Conservation (phyloP, 2,113 vertebrate genomes). For the Ploceus nigricollis region DNA sequence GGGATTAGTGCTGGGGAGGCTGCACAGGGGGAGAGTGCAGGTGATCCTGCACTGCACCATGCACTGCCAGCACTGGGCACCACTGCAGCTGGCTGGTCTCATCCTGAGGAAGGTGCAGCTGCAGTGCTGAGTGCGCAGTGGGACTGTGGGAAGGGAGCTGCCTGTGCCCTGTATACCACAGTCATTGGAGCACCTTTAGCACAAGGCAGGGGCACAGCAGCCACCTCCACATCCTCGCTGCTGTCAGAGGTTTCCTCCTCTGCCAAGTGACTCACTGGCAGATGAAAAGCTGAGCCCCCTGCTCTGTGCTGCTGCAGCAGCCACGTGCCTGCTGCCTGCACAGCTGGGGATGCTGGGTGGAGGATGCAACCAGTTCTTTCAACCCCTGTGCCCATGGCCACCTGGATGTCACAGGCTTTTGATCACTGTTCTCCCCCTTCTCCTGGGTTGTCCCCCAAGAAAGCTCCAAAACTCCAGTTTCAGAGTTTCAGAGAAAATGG, state of each 20-base stretch:
- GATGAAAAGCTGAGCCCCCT: background rate
- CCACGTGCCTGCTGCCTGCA: background rate
- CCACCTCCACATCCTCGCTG: background rate
- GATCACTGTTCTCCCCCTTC: background rate
- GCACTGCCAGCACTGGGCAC: background rate
- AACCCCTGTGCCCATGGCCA: accelerated
- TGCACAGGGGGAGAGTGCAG: accelerated
- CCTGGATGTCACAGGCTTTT: background rate
- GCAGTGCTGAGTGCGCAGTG: background rate
- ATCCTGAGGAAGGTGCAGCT: accelerated
- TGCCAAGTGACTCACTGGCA: conserved; percentile 1
- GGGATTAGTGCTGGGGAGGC: background rate
- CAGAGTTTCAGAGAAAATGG: background rate
- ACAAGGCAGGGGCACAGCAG: background rate
- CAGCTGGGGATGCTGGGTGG: accelerated
- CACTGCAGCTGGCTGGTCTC: accelerated
- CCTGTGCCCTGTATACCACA: accelerated
- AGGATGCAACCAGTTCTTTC: background rate
- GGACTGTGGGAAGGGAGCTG: background rate
- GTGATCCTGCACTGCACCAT: background rate
- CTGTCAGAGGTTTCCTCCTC: background rate
- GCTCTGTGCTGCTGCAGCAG: background rate
- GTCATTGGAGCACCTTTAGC: background rate
- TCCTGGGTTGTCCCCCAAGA: accelerated
- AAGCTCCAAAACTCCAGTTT: background rate